Percentiles rank a stretch among this genome's conserved stretches.
Conservation (phyloP, 2,888 invertebrate species). For the Drosophila histrio region DNA sequence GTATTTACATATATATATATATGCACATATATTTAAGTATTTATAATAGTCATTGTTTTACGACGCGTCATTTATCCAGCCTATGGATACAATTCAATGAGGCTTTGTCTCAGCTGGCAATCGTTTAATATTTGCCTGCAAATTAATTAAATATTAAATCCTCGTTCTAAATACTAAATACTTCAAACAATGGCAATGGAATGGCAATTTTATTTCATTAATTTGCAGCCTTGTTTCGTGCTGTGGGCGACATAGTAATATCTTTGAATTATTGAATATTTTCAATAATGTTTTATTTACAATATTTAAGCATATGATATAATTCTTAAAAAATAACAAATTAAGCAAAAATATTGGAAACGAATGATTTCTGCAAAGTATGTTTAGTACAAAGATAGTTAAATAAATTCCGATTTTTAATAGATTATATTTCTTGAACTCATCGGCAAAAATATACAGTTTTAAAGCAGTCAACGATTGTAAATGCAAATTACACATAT, state of each 20-base stretch:
- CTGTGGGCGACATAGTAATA: neutral
- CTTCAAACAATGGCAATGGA: neutral
- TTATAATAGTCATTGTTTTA: conserved; percentile 21
- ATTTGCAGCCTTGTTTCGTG: neutral
- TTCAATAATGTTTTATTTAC: neutral
- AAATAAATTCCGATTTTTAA: no score
- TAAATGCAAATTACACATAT: no score
- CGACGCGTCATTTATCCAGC: conserved; percentile 3
- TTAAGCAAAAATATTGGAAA: no score
- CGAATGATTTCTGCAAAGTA: no score
- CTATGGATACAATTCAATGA: conserved; percentile 7
- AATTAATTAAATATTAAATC: conserved; percentile 35
- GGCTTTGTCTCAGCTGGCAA: conserved; percentile 19
- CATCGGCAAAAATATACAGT: no score
- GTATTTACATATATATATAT: neutral
- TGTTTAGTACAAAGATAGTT: no score
- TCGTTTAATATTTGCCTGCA: conserved; percentile 22
- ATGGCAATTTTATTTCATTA: neutral
- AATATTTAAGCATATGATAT: no score
- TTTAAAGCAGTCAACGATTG: no score
- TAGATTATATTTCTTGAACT: no score
- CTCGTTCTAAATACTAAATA: neutral
- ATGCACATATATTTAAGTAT: neutral
- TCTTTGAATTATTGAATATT: neutral
- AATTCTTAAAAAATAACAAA: no score